Conservation (phyloP, 2,888 invertebrate genomes). For the Drosophila suboccidentalis region DNA sequence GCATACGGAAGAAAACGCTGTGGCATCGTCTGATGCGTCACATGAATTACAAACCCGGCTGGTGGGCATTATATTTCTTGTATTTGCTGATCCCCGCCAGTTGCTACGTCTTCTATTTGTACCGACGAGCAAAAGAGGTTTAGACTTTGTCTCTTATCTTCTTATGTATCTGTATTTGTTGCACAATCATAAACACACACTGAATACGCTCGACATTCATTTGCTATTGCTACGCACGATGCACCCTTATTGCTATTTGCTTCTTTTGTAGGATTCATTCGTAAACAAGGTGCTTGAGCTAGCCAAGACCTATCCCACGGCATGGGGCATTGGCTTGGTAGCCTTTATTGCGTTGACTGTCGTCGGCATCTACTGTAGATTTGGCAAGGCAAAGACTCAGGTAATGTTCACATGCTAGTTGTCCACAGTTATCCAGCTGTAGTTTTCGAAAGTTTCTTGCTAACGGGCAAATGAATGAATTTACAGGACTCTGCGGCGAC, state of each 20-base stretch:
- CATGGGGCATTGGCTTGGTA: constrained; percentile 94
- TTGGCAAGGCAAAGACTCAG: constrained; percentile 83
- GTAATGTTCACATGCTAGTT: constrained; percentile 84
- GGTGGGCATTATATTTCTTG: constrained; percentile 92
- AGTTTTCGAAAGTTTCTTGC: not conserved
- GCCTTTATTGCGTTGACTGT: constrained; percentile 92
- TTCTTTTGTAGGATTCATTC: constrained; percentile 90
- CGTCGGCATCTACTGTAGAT: constrained; percentile 86
- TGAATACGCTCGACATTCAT: constrained; percentile 29
- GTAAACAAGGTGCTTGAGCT: constrained; percentile 91
- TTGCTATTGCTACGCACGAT: constrained; percentile 51
- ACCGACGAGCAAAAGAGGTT: constrained; percentile 89
- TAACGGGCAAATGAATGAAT: constrained; percentile 12
- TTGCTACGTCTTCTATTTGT: constrained; percentile 90
- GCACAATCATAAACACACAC: constrained; percentile 19
- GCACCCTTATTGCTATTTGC: constrained; percentile 52
- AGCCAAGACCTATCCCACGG: constrained; percentile 95
- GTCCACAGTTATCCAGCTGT: constrained; percentile 6
- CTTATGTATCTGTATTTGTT: constrained; percentile 9
- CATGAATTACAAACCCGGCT: constrained; percentile 92
- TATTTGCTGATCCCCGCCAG: constrained; percentile 91
- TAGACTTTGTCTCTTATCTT: constrained; percentile 18
- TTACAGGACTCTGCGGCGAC: constrained; percentile 85
- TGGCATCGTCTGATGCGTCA: constrained; percentile 91
- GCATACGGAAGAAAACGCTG: constrained; percentile 87